phyloP scores from a whole-genome alignment of 2,797 vertebrate genomes.

The Poeciliopsis infans region DNA sequence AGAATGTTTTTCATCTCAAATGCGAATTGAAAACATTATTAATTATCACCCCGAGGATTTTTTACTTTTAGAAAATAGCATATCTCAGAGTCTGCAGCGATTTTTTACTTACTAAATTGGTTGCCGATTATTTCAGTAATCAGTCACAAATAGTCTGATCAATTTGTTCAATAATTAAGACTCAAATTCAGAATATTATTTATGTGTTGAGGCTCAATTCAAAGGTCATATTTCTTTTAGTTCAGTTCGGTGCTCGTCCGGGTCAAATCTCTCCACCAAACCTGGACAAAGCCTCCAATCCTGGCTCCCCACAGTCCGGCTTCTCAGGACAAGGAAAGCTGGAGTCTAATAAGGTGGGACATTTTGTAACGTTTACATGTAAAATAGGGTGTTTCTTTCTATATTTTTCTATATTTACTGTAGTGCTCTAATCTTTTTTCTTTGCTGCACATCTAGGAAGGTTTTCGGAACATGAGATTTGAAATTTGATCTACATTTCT shows the following conservation, averaged over 20 bases:
- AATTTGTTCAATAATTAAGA: neutral
- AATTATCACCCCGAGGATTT: no score
- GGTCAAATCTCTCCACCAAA: slow-evolving; percentile 73
- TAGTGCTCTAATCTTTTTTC: neutral
- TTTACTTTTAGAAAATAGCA: no score
- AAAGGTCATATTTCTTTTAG: slow-evolving; percentile 60
- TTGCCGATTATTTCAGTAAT: neutral
- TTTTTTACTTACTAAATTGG: no score
- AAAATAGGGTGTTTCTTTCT: neutral
- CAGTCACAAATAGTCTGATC: neutral
- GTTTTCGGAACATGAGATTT: neutral
- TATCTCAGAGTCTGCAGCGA: no score
- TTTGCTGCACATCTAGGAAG: neutral
- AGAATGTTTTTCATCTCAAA: no score
- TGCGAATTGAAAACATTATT: no score
- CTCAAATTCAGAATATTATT: neutral
- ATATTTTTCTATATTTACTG: neutral
- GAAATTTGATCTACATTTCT: slow-evolving; percentile 21
- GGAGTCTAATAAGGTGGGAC: slow-evolving; percentile 87
- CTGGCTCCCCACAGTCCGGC: slow-evolving; percentile 71
- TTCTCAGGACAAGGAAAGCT: slow-evolving; percentile 74
- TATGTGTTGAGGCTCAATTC: neutral
- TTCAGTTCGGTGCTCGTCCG: slow-evolving; percentile 76
- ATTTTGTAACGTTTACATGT: neutral
- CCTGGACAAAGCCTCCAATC: slow-evolving; percentile 62